Conservation (phyloP, 2,113 vertebrate species). For the Oceanites oceanicus region DNA sequence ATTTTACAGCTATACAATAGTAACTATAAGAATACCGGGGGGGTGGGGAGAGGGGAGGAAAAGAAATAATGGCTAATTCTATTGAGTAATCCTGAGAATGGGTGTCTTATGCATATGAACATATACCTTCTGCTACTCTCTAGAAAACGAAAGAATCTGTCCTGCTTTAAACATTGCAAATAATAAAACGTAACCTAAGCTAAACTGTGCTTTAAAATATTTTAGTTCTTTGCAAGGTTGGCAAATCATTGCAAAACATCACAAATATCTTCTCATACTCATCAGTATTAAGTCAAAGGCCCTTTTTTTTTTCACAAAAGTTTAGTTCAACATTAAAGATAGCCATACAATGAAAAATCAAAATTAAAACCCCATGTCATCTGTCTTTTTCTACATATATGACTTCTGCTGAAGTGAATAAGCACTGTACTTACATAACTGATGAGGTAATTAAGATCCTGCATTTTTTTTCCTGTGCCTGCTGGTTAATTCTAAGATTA, state of each 20-base stretch:
- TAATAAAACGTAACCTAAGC: not conserved
- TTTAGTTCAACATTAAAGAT: not conserved
- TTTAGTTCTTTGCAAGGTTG: not conserved
- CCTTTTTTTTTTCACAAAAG: not conserved
- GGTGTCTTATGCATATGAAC: accelerated
- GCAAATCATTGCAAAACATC: not conserved
- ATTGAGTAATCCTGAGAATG: not conserved
- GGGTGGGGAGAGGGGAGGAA: accelerated
- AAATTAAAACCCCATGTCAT: not conserved
- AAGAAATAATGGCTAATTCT: not conserved
- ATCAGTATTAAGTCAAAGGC: not conserved
- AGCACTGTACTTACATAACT: not conserved
- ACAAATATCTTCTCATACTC: not conserved
- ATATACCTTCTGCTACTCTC: not conserved
- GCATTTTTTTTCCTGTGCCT: not conserved
- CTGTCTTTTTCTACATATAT: not conserved
- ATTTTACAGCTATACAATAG: not conserved
- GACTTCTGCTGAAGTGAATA: not conserved
- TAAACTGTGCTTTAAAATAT: not conserved
- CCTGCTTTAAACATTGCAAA: not conserved
- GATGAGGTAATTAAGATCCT: not conserved
- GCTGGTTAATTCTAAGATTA: conserved; percentile 36
- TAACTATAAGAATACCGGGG: not conserved
- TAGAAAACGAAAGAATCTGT: not conserved
- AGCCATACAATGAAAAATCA: not conserved